These are phyloP conservation scores for Papilio xuthus DNA, from an alignment of 1,140 invertebrate genomes.

Conservation along the genomic window DNA sequence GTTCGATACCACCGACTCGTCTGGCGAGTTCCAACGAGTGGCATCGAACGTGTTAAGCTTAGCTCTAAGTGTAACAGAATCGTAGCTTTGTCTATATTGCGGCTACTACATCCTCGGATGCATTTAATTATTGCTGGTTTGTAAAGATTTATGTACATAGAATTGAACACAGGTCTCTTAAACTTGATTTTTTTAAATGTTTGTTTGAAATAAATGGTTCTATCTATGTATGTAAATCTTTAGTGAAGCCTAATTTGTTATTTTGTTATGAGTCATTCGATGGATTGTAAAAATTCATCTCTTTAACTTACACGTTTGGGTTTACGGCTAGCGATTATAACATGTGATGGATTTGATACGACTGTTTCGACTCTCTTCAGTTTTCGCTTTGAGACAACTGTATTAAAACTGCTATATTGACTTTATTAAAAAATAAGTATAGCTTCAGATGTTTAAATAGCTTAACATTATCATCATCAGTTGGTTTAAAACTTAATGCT, in stretches of 20 bases:
- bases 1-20: not conserved
- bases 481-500: not conserved
- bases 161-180: not conserved
- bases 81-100: slow-evolving; percentile 68
- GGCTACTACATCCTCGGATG: slow-evolving; percentile 45
- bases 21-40: not conserved
- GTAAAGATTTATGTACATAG: slow-evolving; percentile 1
- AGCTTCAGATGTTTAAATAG: slow-evolving; percentile 1
- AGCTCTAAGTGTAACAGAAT: slow-evolving; percentile 65
- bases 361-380: not conserved
- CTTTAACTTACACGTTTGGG: slow-evolving; percentile 55
- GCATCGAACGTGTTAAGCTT: slow-evolving; percentile 52
- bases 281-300: slow-evolving; percentile 48
- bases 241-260: slow-evolving; percentile 6
- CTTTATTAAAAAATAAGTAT: not conserved
- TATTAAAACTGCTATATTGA: slow-evolving; percentile 2
- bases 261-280: slow-evolving; percentile 44
- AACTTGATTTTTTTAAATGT: not conserved
- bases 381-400: not conserved
- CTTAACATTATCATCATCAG: not conserved
- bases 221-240: not conserved
- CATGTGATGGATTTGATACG: slow-evolving; percentile 18
- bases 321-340: slow-evolving; percentile 64
- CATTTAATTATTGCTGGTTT: slow-evolving; percentile 39
- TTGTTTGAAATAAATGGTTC: not conserved